Evolutionary conservation across 2,888 invertebrate species (phyloP), one percentile per base, ranked within the genome.

Genomic region (Ernsta delagoae): DNA sequence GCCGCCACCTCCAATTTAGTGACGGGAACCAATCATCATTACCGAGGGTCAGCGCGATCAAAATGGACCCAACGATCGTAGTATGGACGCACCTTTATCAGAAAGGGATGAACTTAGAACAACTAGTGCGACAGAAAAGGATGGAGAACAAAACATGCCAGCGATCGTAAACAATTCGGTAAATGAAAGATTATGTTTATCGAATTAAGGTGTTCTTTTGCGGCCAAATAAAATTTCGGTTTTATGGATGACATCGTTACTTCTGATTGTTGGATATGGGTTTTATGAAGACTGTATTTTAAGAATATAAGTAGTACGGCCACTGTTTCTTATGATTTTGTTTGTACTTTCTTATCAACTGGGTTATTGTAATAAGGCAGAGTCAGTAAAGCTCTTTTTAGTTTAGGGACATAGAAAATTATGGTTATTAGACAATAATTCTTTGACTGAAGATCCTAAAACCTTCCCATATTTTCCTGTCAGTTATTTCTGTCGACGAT

Each of bases 151-250:
- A 73, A 76, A 75, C 76, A 78, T 78, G 81, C 77, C 81, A 78
- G 75, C 73, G 76, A 75, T 83, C 84, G 86, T 92, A 91, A 90
- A 92, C 84, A 88, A 87, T 87, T 83, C 75, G 79, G 82, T 85
- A 90, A 92, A 92, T 92, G 90, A 91, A 90, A 92, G 91, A 92
- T 92, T 92, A 92, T 91, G 92, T 91, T 89, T 87, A 92, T 91
- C 87, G 92, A 86, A 84, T 84, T 83, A 89, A 92, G 92, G 92
- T 92, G 90, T 86, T 84, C 79, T 81, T 77, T 80, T 75, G 81
- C 73, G 71, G 74, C 82, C 78, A 84, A 87, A 91, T 92, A 91
- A 92, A 90, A 86, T 85, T 82, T 83, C 80, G 79, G 83, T 77
- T 90, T 90, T 91, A 90, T 89, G 80, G 77, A 84, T 89, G 87